These are phyloP conservation scores for Tetragonula clypearis DNA, from an alignment of 1,140 invertebrate species.

Conservation along the genomic window DNA sequence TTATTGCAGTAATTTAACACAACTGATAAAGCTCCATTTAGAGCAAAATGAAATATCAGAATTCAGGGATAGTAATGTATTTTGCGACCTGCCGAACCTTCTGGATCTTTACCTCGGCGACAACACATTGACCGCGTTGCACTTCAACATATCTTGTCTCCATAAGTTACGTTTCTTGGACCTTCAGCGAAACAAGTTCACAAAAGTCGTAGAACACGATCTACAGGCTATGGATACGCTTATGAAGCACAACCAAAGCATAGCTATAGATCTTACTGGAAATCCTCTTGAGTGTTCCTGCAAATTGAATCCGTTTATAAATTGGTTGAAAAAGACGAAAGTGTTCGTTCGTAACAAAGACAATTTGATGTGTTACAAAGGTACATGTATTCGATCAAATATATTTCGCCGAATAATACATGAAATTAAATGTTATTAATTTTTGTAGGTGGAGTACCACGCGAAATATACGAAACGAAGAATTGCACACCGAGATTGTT, in stretches of 20 bases:
- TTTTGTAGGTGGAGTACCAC: slow-evolving; percentile 71
- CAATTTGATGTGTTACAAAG: slow-evolving; percentile 80
- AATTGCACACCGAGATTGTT: slow-evolving; percentile 65
- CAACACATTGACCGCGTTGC: slow-evolving; percentile 84
- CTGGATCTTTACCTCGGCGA: slow-evolving; percentile 87
- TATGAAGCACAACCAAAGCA: slow-evolving; percentile 81
- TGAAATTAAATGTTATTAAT: background rate
- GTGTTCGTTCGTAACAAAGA: slow-evolving; percentile 84
- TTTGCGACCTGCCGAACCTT: slow-evolving; percentile 87
- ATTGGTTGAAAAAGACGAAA: slow-evolving; percentile 85
- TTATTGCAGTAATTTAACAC: slow-evolving; percentile 83
- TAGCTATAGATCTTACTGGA: slow-evolving; percentile 85
- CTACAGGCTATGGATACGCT: slow-evolving; percentile 84
- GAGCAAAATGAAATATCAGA: slow-evolving; percentile 90
- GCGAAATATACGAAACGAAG: slow-evolving; percentile 68
- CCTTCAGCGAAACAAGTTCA: slow-evolving; percentile 87
- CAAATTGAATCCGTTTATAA: slow-evolving; percentile 84
- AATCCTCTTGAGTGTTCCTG: slow-evolving; percentile 89
- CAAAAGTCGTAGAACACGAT: slow-evolving; percentile 83
- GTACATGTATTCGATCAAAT: slow-evolving; percentile 12
- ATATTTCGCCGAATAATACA: background rate
- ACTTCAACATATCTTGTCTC: slow-evolving; percentile 87
- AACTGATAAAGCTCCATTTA: slow-evolving; percentile 88
- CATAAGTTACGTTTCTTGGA: slow-evolving; percentile 87
- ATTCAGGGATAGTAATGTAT: slow-evolving; percentile 86